Evolutionary conservation across 2,797 vertebrate genomes (phyloP).

Genomic region (Coregonus ussuriensis): DNA sequence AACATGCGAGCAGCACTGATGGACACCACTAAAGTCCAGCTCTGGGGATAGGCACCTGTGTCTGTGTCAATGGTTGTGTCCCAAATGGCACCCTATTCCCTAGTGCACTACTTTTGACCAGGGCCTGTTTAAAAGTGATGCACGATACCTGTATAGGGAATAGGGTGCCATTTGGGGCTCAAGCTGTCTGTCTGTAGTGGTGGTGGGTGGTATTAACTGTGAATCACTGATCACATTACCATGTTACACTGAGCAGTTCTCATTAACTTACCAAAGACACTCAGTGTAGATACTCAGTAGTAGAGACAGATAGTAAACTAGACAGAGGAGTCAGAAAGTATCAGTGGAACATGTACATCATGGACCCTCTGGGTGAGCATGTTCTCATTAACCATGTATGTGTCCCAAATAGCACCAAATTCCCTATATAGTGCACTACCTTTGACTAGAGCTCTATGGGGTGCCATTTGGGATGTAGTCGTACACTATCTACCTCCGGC

Average conservation of each 20-base stretch:
- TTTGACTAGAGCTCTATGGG: no score
- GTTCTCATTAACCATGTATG: background rate
- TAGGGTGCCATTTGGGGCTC: background rate
- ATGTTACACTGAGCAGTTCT: background rate
- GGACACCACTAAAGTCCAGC: slow-evolving; percentile 5
- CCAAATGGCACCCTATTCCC: background rate
- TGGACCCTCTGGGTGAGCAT: background rate
- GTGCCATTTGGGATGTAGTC: background rate
- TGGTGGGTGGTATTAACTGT: background rate
- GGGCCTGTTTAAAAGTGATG: background rate
- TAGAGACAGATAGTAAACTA: background rate
- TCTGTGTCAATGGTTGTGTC: background rate
- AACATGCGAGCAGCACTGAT: slow-evolving; percentile 1
- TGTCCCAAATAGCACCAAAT: background rate
- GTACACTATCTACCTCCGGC: background rate
- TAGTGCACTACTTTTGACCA: background rate
- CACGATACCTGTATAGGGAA: background rate
- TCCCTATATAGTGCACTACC: background rate
- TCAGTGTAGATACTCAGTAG: background rate
- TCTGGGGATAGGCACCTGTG: background rate
- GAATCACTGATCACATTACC: background rate
- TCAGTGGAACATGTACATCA: background rate
- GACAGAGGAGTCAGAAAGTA: background rate
- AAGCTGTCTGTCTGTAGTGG: background rate
- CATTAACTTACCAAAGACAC: background rate